Percentiles rank a stretch among this genome's conserved stretches.
Evolutionary conservation across 1,140 invertebrate species (phyloP).

Genomic region (Dinothrombium tinctorium): DNA sequence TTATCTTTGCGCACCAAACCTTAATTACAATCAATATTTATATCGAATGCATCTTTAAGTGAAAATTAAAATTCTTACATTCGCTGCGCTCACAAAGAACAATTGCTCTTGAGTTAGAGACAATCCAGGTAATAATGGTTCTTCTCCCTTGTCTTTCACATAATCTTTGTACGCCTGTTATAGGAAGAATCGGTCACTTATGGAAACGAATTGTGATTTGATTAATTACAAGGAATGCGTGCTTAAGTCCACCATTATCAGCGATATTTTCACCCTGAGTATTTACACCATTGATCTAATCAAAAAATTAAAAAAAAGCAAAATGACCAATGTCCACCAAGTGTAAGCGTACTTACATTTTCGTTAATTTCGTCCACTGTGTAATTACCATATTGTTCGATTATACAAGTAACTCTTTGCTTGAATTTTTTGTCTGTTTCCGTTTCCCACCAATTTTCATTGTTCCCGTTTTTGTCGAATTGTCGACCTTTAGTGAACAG

Average conservation of each 20-base stretch:
- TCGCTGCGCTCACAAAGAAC: constrained; percentile 57
- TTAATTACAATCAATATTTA: not conserved
- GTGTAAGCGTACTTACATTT: too few species aligned
- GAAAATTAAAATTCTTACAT: constrained; percentile 23
- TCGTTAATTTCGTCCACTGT: constrained; percentile 1
- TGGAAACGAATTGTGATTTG: not conserved
- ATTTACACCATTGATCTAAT: constrained; percentile 21
- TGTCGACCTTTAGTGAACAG: too few species aligned
- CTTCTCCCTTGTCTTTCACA: constrained; percentile 13
- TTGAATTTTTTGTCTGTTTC: constrained; percentile 44
- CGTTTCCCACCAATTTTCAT: constrained; percentile 62
- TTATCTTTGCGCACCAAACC: constrained; percentile 2
- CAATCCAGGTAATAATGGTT: constrained; percentile 40
- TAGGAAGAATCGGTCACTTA: not conserved
- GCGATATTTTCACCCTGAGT: constrained; percentile 28
- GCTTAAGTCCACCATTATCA: constrained; percentile 31
- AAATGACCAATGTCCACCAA: too few species aligned
- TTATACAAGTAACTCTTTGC: constrained; percentile 21
- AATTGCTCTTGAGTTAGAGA: constrained; percentile 46
- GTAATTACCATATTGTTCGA: constrained; percentile 3
- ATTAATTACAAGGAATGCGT: constrained; percentile 25
- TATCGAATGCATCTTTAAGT: not conserved
- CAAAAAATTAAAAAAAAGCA: constrained; percentile 1
- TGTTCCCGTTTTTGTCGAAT: constrained; percentile 66
- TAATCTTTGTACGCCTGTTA: constrained; percentile 8